Percentiles rank a stretch among this genome's conserved stretches.
phyloP scores from a whole-genome alignment of 2,113 vertebrate genomes.

The Strix uralensis region DNA sequence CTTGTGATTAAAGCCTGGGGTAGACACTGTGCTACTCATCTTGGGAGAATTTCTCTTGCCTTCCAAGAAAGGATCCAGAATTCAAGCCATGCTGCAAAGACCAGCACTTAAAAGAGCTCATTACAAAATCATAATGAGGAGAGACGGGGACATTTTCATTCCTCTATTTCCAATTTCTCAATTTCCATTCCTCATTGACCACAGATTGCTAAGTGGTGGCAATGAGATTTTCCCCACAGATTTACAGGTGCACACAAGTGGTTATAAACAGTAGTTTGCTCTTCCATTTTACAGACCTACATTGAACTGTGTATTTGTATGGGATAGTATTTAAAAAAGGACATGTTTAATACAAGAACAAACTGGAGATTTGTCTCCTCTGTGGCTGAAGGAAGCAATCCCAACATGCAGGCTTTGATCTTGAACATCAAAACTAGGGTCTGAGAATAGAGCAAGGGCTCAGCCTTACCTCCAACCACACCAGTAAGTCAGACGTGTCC shows the following conservation, averaged over 20 bases:
- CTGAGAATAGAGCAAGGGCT: not conserved
- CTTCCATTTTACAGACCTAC: not conserved
- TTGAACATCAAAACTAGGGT: not conserved
- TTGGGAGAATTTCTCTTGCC: not conserved
- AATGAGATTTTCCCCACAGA: not conserved
- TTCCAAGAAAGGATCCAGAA: not conserved
- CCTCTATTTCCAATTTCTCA: not conserved
- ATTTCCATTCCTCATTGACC: not conserved
- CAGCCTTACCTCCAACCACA: not conserved
- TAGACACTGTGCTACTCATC: not conserved
- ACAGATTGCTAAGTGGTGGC: not conserved
- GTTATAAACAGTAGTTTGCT: not conserved
- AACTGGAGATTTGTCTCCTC: not conserved
- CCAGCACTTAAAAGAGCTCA: not conserved
- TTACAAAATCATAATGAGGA: not conserved
- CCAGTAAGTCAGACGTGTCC: not conserved
- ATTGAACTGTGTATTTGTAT: not conserved
- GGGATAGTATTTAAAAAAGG: not conserved
- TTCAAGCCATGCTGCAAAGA: not conserved
- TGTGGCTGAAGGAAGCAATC: not conserved
- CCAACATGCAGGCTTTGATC: not conserved
- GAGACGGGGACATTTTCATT: not conserved
- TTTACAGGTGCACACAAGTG: not conserved
- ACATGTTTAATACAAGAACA: not conserved
- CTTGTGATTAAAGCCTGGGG: not conserved